Evolutionary conservation across 2,797 vertebrate genomes (phyloP).

Genomic region (Merluccius polli): DNA sequence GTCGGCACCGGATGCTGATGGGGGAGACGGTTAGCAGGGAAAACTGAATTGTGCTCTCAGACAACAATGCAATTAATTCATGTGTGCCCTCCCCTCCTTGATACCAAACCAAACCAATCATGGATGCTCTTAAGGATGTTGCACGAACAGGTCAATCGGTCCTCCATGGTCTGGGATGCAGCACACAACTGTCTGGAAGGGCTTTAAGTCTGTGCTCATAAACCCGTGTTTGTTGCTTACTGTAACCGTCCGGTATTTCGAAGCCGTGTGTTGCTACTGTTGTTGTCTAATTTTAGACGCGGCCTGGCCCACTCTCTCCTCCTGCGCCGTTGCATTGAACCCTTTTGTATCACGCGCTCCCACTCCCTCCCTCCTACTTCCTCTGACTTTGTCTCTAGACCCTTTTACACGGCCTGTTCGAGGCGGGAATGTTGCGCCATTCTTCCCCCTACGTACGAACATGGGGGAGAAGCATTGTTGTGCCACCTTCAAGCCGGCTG

Average conservation of each 20-base stretch:
- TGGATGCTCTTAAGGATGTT: neutral
- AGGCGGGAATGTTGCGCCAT: too few species aligned
- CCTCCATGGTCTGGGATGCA: neutral
- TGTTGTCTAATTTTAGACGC: slow-evolving; percentile 72
- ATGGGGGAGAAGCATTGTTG: too few species aligned
- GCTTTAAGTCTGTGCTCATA: slow-evolving; percentile 49
- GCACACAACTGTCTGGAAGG: slow-evolving; percentile 14
- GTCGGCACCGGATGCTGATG: neutral
- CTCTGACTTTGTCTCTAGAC: slow-evolving; percentile 3
- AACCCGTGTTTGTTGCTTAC: slow-evolving; percentile 62
- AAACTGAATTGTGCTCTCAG: neutral
- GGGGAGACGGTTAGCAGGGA: neutral
- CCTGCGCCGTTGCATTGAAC: slow-evolving; percentile 46
- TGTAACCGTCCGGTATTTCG: slow-evolving; percentile 73
- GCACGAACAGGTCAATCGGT: neutral
- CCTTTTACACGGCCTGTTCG: too few species aligned
- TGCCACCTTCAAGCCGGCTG: too few species aligned
- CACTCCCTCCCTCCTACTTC: slow-evolving; percentile 27
- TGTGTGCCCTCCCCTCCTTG: neutral
- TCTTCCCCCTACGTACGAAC: too few species aligned
- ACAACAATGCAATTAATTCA: neutral
- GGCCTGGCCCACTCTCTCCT: slow-evolving; percentile 48
- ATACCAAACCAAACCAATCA: neutral
- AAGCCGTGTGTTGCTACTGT: slow-evolving; percentile 46
- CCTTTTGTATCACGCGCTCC: slow-evolving; percentile 33